Conservation (phyloP, 2,797 vertebrate genomes). For the Pseudochirops corinnae region DNA sequence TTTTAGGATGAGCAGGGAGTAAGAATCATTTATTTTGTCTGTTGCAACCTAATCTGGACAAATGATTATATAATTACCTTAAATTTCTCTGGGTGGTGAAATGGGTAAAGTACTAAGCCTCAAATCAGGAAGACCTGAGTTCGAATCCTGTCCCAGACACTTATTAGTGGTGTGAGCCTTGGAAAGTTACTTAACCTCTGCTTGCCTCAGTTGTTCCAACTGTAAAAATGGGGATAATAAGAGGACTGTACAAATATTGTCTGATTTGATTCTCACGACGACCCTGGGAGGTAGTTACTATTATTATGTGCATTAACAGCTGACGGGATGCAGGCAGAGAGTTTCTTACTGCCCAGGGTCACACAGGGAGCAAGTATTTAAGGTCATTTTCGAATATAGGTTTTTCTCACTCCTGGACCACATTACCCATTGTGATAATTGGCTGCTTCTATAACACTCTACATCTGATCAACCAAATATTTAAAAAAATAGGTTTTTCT, state of each 20-base stretch:
- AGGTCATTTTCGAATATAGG: not conserved
- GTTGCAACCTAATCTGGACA: not conserved
- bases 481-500: not conserved
- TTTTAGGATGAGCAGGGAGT: not conserved
- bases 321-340: not conserved
- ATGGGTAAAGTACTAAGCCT: not conserved
- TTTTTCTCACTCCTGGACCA: not conserved
- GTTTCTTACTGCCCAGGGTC: not conserved
- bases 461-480: not conserved
- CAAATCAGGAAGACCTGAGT: not conserved
- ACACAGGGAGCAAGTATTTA: not conserved
- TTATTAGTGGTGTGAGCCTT: not conserved
- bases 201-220: not conserved
- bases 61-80: not conserved
- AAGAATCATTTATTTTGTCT: not conserved
- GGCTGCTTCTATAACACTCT: not conserved
- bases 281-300: not conserved
- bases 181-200: not conserved
- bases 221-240: not conserved
- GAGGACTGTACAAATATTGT: not conserved
- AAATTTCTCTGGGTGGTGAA: not conserved
- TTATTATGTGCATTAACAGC: not conserved
- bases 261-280: not conserved
- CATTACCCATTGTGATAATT: not conserved
- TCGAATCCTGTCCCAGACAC: not conserved